Base-by-base conservation (phyloP, 2,888 invertebrate species). In the Patella pellucida region DNA sequence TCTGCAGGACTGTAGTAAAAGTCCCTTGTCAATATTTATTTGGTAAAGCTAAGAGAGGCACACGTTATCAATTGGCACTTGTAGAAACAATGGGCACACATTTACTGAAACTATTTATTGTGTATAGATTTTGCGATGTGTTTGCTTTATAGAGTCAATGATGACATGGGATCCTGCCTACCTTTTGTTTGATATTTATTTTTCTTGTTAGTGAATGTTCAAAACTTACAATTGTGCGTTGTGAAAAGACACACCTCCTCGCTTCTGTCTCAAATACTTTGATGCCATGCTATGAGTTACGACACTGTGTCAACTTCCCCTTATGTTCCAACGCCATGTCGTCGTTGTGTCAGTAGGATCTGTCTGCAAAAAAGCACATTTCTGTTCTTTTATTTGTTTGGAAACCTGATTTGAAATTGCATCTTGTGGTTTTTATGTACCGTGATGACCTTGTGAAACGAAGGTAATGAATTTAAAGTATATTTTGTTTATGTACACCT, bases 11-110 rank as follows among this genome's bases (percentile, higher is more conserved):
- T 62, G 62, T 62, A 62, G 23, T 19, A 19, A 62, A 62, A 62
- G 62, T 23, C 23, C 11, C 19, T 12, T 62, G 62, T 62, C 62
- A 62, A 62, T 62, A 62, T 62, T 62, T 62, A 23, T 62, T 23
- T 62, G 62, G 62, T 12, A 62, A 62, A 62, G 62, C 62, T 62
- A 62, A 62, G 62, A 62, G 62, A 62, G 62, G 62, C 62, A 62
- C 62, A 62, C 62, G 62, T 23, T 62, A 9, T 62, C 62, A 62
- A 62, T 62, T 62, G 62, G 62, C 62, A 62, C 62, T 62, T 62
- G 62, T 62, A 23, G 62, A 62, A 62, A 62, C 62, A 62, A 62
- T 62, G 62, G 62, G 23, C 14, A 23, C 62, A 41, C 14, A 23
- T 62, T 11, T 62, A 62, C 12, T 62, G 62, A 62, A 23, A 62